Evolutionary conservation across 2,797 vertebrate genomes (phyloP), one percentile per base, ranked within the genome.

Genomic region (Apodemus agrarius): DNA sequence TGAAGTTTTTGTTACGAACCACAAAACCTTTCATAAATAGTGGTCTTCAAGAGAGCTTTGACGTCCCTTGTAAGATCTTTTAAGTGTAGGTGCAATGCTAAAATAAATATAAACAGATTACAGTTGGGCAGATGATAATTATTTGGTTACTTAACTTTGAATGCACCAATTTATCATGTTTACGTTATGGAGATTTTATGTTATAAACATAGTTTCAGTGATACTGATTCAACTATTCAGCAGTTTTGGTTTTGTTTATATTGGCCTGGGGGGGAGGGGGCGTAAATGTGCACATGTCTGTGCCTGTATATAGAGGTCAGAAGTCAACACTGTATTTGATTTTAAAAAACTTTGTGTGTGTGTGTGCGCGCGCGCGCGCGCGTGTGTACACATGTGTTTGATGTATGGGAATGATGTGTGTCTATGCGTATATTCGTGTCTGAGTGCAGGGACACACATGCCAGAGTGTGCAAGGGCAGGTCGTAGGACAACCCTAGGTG

Each of bases 1-100:
- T 96, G 78, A 34, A 78, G 59, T 78, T 90, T 90, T 96, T 92
- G 46, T 81, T 89, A 89, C 8, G 86, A 96, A 81, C 22, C 63
- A 52, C 8, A 85, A 63, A 72, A 86, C 24, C 46, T 21, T 86
- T 52, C 92, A 9, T 63, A 84, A 92, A 72, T 96, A 29, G 90
- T 49, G 37, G 29, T 90, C 78, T 76, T 93, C 88, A 69, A 61
- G 72, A 85, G n/a, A 72, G 43, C 31, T 88, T 91, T 94, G 40
- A 78, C 3, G 17, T 88, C 89, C 2, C 26, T 87, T 69, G 54
- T 88, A 17, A 95, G 76, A n/a, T 78, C 1, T 86, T n/a, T 76
- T 67, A 9, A 95, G 79, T 69, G 34, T 76, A 74, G 65, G 46
- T 85, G 46, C 14, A 29, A 69, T 95, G 69, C 16, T 79, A 16